Evolutionary conservation across 1,140 invertebrate species (phyloP).

Genomic region (Micrasema minimum): DNA sequence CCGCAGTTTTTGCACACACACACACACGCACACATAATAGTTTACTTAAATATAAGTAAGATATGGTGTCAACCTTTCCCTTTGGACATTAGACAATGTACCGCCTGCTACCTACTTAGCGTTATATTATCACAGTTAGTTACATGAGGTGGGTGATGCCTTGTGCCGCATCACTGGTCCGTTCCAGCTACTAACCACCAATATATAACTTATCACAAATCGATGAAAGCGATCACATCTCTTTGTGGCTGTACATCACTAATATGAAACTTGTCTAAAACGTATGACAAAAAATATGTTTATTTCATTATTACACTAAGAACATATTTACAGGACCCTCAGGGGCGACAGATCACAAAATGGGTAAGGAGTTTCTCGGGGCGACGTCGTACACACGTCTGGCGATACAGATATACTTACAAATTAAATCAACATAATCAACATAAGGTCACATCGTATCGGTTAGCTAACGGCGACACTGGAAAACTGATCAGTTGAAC

Average conservation of each 20-base stretch:
- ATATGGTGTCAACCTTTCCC: slow-evolving; percentile 70
- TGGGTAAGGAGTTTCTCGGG: slow-evolving; percentile 40
- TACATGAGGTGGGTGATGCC: slow-evolving; percentile 66
- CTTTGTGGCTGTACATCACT: slow-evolving; percentile 52
- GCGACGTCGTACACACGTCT: slow-evolving; percentile 29
- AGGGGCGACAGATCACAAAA: slow-evolving; percentile 49
- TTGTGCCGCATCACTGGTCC: too few species aligned
- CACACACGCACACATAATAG: slow-evolving; percentile 61
- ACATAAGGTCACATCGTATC: slow-evolving; percentile 50
- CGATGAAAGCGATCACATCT: slow-evolving; percentile 53
- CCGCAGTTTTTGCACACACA: slow-evolving; percentile 58
- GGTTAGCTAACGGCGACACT: slow-evolving; percentile 46
- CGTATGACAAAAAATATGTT: slow-evolving; percentile 54
- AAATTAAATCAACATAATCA: slow-evolving; percentile 52
- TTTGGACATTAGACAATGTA: slow-evolving; percentile 69
- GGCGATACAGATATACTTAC: slow-evolving; percentile 47
- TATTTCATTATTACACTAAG: slow-evolving; percentile 53
- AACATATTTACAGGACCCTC: slow-evolving; percentile 53
- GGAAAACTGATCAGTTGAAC: slow-evolving; percentile 50
- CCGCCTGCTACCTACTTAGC: slow-evolving; percentile 70
- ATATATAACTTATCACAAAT: slow-evolving; percentile 53
- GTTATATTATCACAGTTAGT: slow-evolving; percentile 70
- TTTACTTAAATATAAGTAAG: slow-evolving; percentile 68
- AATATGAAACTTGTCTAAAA: slow-evolving; percentile 52
- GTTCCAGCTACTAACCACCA: slow-evolving; percentile 28